Base-by-base conservation (phyloP, 2,888 invertebrate species). In the Oscheius myriophilus region DNA sequence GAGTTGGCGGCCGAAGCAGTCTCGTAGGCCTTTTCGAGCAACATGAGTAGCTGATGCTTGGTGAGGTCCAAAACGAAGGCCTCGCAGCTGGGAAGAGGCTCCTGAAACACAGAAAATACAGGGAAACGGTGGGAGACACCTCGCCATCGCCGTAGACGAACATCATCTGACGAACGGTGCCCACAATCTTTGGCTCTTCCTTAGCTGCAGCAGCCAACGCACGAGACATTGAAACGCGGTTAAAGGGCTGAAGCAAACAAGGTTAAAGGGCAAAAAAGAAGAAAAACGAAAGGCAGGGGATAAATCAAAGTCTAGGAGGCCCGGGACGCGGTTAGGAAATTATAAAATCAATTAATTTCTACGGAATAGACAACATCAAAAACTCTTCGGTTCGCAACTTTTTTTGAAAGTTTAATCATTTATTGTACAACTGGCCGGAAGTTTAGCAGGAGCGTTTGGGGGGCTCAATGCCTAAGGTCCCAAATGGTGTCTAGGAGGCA, bases 91-190 rank as follows among this genome's bases (percentile, higher is more conserved):
- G 41, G 18, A 6, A 65, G 39, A 41, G 64, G 64, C 33, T 53
- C 14, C 64, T 62, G 11, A 49, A 62, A n/a, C 18, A n/a, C 2
- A 55, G 9, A 23, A n/a, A 12, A 33, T 23, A 51, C 4, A 25
- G 3, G 23, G 16, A 33, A 51, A 25, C 4, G 39, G 25, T 25
- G 33, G 26, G n/a, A 14, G 25, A 26, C 54, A 64, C 64, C 41
- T 67, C 67, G 39, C 39, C 59, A 41, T 67, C 67, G 1, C 67
- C 67, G 39, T 61, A 46, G 4, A 67, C 67, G 41, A 52, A 67
- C 67, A 67, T 67, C 67, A 67, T 67, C 21, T 41, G 41, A 12
- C 53, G 43, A 0, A 61, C 42, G 1, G 49, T 43, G 12, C 1
- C 14, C 16, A 52, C n/a, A 2, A 61, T 61, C 3, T n/a, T 33